Conservation (phyloP, 2,113 vertebrate species). For the Callaeas wilsoni region DNA sequence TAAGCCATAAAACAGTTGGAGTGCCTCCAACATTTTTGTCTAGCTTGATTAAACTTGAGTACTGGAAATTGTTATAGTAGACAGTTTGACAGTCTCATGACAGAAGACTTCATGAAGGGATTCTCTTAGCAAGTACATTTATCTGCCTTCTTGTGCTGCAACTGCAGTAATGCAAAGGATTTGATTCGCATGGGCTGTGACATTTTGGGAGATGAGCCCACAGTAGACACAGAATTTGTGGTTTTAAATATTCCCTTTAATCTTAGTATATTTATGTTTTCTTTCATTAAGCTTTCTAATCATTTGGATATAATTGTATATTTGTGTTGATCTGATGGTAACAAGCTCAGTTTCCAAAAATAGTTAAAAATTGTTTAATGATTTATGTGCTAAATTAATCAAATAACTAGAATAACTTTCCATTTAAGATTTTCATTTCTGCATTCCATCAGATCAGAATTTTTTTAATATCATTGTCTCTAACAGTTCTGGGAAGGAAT, state of each 20-base stretch:
- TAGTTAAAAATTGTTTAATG: background rate
- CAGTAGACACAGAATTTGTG: background rate
- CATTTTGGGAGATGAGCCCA: background rate
- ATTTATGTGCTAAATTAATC: background rate
- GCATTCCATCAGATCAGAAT: background rate
- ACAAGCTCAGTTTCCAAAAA: background rate
- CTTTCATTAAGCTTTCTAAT: background rate
- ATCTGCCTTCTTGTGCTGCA: background rate
- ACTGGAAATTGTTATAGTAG: background rate
- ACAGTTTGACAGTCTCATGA: background rate
- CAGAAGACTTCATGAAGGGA: background rate
- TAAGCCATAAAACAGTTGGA: background rate
- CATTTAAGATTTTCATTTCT: slow-evolving; percentile 14
- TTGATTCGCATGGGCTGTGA: background rate
- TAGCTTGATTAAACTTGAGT: slow-evolving; percentile 2
- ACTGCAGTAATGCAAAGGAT: background rate
- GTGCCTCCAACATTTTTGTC: background rate
- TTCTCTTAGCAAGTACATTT: background rate
- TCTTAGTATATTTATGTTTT: background rate
- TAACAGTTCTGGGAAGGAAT: background rate
- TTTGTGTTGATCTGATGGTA: background rate
- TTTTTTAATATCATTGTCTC: background rate
- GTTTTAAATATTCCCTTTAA: background rate
- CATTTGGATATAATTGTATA: background rate
- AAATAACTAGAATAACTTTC: slow-evolving; percentile 27